Conservation (phyloP, 2,113 vertebrate genomes). For the Hirundichthys speculiger region DNA sequence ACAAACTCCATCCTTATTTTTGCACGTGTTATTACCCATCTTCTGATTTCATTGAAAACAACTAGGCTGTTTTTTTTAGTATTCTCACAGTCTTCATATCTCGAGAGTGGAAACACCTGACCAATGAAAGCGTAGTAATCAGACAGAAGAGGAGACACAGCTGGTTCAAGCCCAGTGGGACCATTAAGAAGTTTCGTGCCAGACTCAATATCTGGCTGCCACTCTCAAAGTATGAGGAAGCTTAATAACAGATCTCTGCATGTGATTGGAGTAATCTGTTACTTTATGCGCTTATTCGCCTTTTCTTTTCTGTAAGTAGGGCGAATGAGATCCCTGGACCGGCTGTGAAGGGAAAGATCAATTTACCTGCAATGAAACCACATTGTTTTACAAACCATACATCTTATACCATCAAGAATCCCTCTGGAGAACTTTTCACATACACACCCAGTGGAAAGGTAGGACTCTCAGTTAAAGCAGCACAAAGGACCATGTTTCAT, state of each 20-base stretch:
- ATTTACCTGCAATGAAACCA: slow-evolving; percentile 81
- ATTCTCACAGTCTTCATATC: slow-evolving; percentile 90
- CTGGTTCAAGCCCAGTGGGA: slow-evolving; percentile 90
- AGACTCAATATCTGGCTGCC: slow-evolving; percentile 91
- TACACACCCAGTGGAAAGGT: slow-evolving; percentile 88
- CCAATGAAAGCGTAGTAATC: slow-evolving; percentile 85
- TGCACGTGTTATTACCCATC: background rate
- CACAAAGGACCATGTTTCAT: background rate
- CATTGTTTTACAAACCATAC: slow-evolving; percentile 87
- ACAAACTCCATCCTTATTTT: too few relatives aligned
- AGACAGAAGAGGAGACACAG: slow-evolving; percentile 88
- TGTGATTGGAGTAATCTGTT: background rate
- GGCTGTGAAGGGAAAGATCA: slow-evolving; percentile 79
- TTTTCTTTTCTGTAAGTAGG: slow-evolving; percentile 50
- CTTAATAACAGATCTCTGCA: background rate
- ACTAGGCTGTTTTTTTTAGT: slow-evolving; percentile 65
- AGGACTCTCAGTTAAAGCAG: background rate
- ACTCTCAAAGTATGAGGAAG: slow-evolving; percentile 83
- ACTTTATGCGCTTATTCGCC: background rate
- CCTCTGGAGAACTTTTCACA: slow-evolving; percentile 88
- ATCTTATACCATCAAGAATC: slow-evolving; percentile 89
- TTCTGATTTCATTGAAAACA: background rate
- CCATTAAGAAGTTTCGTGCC: slow-evolving; percentile 91
- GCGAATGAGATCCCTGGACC: slow-evolving; percentile 79
- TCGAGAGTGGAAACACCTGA: slow-evolving; percentile 91